Base-by-base conservation (phyloP, 2,113 vertebrate genomes). In the Neotragus pygmaeus region DNA sequence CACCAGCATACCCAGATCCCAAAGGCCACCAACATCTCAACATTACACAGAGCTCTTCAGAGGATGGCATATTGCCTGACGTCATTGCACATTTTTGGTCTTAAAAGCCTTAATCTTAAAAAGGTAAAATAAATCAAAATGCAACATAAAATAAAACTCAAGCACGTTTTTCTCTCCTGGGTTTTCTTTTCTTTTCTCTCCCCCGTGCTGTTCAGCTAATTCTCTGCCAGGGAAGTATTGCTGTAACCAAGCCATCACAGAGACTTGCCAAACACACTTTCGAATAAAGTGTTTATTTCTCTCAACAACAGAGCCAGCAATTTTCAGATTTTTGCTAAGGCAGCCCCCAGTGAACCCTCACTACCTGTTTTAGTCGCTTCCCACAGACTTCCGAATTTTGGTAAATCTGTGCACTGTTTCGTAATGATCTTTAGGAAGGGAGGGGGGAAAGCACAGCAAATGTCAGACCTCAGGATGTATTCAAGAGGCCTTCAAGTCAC, bases 181-280 rank as follows among this genome's bases (percentile, higher is more conserved):
- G 88, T 90, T 64, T 97, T 97, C 47, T 88, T 98, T 97, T 96
- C 93, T 93, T 87, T 43, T 14, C 87, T 62, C 70, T 88, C 88
- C 90, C 90, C 87, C 75, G 1, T 91, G 96, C 96, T 96, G 97
- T 83, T 88, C 89, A n/a, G n/a, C 83, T 91, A 86, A 47, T 93
- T 80, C 92, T 81, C 97, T 91, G 96, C 97, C 88, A 93, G 93
- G 43, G 88, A 78, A 96, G 66, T 62, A 30, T 85, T 84, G 88
- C 97, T 98, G 88, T 96, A 84, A 96, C 97, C 75, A 33, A 58
- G 84, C 97, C 98, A 66, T 95, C 88, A 7, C 95, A 91, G 66
- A 88, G 47, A 28, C 92, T 45, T 95, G 95, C 96, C 96, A 98
- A 96, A 97, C 97, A 82, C 89, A 70, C 91, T 96, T 58, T 73